Conservation (phyloP, 2,113 vertebrate species). For the Hypocryptadius cinnamomeus region DNA sequence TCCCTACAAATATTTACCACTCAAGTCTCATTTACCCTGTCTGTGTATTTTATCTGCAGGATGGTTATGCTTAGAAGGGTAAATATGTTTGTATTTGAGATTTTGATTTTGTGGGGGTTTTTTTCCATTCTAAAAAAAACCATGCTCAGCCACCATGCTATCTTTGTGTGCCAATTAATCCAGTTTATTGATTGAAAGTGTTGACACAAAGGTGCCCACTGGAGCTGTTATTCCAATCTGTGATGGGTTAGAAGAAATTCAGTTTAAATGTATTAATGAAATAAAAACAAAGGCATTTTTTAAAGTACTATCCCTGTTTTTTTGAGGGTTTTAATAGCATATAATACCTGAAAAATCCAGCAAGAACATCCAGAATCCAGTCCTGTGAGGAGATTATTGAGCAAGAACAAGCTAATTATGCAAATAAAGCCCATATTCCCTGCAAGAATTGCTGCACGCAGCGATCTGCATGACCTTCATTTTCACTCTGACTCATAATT, state of each 20-base stretch:
- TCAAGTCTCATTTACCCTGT: not conserved
- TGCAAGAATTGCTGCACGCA: not conserved
- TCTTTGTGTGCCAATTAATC: not conserved
- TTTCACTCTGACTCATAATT: not conserved
- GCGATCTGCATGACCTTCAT: not conserved
- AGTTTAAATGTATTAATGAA: not conserved
- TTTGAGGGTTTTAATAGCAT: not conserved
- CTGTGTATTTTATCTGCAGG: not conserved
- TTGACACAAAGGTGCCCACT: not conserved
- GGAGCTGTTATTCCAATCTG: not conserved
- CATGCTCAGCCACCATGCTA: not conserved
- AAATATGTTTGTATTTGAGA: not conserved
- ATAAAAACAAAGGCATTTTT: not conserved
- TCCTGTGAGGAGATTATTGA: not conserved
- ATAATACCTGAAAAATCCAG: not conserved
- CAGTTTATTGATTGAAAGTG: not conserved
- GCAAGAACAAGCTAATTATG: not conserved
- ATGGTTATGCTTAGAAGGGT: not conserved
- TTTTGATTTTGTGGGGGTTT: not conserved
- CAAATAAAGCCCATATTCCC: not conserved
- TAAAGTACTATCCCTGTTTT: not conserved
- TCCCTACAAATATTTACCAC: not conserved
- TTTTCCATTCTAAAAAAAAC: not conserved
- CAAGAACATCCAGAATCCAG: not conserved
- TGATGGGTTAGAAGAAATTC: not conserved